Evolutionary conservation across 2,113 vertebrate genomes (phyloP).

Genomic region (Cyphomyrus plagiostoma): DNA sequence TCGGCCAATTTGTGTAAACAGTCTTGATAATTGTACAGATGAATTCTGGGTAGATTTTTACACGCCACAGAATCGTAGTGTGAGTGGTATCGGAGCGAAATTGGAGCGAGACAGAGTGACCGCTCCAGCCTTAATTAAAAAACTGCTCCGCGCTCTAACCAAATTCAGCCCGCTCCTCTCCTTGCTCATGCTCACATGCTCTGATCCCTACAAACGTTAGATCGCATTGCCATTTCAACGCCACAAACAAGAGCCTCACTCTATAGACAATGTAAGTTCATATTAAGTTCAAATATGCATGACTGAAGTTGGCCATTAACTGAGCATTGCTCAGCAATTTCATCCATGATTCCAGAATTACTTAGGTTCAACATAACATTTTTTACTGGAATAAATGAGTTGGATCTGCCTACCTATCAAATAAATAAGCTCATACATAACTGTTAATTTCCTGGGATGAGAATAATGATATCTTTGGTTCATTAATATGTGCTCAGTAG

Average conservation of each 20-base stretch:
- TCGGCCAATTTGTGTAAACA: too few species aligned
- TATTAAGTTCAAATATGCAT: not conserved
- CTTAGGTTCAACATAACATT: not conserved
- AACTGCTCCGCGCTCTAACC: too few species aligned
- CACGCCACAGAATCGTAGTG: too few species aligned
- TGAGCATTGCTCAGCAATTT: not conserved
- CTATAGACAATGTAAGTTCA: not conserved
- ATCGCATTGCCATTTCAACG: not conserved
- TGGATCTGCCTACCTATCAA: not conserved
- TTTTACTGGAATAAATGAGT: not conserved
- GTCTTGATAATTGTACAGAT: too few species aligned
- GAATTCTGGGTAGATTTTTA: too few species aligned
- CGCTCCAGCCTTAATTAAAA: too few species aligned
- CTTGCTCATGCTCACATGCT: too few species aligned
- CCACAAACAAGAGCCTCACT: not conserved
- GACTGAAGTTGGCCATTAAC: not conserved
- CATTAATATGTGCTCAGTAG: not conserved
- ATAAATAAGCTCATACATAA: not conserved
- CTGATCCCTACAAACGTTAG: too few species aligned
- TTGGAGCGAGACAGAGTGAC: too few species aligned
- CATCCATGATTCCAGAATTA: not conserved
- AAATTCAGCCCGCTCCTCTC: too few species aligned
- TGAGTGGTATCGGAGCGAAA: too few species aligned
- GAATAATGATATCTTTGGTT: not conserved
- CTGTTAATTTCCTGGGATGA: not conserved